Conservation (phyloP, 2,797 vertebrate species). For the Oreonectes daqikongensis region DNA sequence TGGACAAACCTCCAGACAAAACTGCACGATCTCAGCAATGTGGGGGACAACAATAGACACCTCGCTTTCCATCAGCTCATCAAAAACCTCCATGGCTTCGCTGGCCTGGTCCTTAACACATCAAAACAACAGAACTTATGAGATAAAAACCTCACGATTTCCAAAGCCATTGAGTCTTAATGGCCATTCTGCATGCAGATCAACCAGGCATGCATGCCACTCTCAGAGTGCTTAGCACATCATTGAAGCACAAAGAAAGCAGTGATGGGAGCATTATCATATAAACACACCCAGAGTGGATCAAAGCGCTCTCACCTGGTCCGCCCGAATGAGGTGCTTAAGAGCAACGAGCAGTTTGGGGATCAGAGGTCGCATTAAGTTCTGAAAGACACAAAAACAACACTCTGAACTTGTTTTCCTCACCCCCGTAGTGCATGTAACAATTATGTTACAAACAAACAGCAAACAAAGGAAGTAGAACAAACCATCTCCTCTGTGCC, state of each 20-base stretch:
- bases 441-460: background rate
- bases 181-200: background rate
- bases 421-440: background rate
- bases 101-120: conserved; percentile 80
- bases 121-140: conserved; percentile 27
- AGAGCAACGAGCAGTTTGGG: conserved; percentile 82
- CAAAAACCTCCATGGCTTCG: conserved; percentile 87
- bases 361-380: conserved; percentile 80
- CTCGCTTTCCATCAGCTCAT: conserved; percentile 88
- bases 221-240: conserved; percentile 28
- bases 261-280: conserved; percentile 15
- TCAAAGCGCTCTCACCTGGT: conserved; percentile 77
- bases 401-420: conserved; percentile 16
- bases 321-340: conserved; percentile 79
- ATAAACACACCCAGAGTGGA: background rate
- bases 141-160: background rate
- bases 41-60: conserved; percentile 84
- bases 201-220: background rate
- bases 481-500: conserved; percentile 84
- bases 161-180: background rate
- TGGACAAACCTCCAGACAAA: conserved; percentile 83
- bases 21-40: conserved; percentile 80
- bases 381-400: conserved; percentile 66
- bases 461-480: background rate
- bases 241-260: conserved; percentile 27